Evolutionary conservation across 1,140 invertebrate genomes (phyloP), one percentile per base, ranked within the genome.

Genomic region (Oncopeltus fasciatus): DNA sequence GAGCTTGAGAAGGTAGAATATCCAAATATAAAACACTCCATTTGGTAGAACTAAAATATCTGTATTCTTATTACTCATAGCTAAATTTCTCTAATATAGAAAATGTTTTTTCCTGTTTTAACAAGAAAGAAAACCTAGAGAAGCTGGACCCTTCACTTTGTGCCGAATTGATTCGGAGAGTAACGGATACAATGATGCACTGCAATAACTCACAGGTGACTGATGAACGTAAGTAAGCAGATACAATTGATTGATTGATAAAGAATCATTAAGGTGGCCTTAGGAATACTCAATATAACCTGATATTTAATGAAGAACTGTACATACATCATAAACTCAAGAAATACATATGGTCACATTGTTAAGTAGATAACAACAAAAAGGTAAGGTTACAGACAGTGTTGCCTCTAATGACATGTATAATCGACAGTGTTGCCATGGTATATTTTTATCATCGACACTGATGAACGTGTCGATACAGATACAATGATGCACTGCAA

Each of bases 81-180:
- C 14, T 38, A 38, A 8, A 8, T 38, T 38, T 38, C 5, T 5
- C 31, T 8, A 38, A 38, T 38, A 8, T 14, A 38, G 5, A 8
- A 38, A 38, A 38, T 38, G 31, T 38, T 8, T 8, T 38, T 8
- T 38, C n/a, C n/a, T 38, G 31, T 38, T 38, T 38, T n/a, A n/a
- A n/a, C n/a, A 53, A 53, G 49, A 53, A 53, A 53, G 49, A 53
- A 53, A 53, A 53, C 21, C 24, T 21, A 31, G 56, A 57, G 2
- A 21, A 29, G 2, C 28, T 57, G 26, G 56, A 57, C 24, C 12
- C 56, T 8, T 18, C 28, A 1, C n/a, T 57, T 2, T 57, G 56
- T 24, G 33, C 33, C 16, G 56, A 33, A 18, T 31, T 57, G 31
- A 57, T 57, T 24, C n/a, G 28, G 18, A 29, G 29, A 11, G n/a